Base-by-base conservation (phyloP, 2,797 vertebrate genomes). In the Pangasius krempfi region DNA sequence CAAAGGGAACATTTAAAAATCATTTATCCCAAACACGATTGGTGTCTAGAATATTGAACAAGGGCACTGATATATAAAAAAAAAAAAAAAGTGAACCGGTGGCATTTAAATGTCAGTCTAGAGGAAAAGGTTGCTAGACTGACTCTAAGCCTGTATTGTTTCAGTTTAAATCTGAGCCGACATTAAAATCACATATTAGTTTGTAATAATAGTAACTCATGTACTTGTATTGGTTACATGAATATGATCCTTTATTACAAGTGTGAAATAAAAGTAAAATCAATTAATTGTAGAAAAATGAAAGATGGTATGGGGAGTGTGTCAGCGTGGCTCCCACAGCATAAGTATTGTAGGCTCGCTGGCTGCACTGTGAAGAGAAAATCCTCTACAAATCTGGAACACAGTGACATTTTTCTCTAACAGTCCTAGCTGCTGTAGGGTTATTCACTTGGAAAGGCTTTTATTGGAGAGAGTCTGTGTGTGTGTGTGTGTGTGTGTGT, bases 41-140 rank as follows among this genome's bases (percentile, higher is more conserved):
- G 7, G 14, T 86, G 60, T 76, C 73, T 66, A n/a, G 47, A 80
- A 72, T 75, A 40, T 47, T 73, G 18, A 80, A 76, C 50, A 83
- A 66, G 52, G 68, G 6, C 58, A 54, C 66, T 40, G 33, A 40
- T 6, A 16, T 50, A 40, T 4, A 83, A 50, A 37, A 64, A 79
- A 76, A 20, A 83, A 60, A 37, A 58, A 58, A 86, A 22, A 18
- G 10, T 12, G 60, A 84, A 27, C 37, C 9, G 7, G 27, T 90
- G 88, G 84, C 52, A 85, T 90, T 91, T 91, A 90, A 91, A 90
- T 88, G 88, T 89, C 89, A 90, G 64, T 78, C 62, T 70, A 56
- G 44, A 73, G 68, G 25, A 54, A 83, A 80, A 87, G n/a, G n/a
- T 60, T 70, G 6, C 47, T 91, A 40, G 66, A 88, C 80, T 40